These are phyloP conservation scores for Formica aserva DNA, from an alignment of 2,888 invertebrate species.

Conservation along the genomic window DNA sequence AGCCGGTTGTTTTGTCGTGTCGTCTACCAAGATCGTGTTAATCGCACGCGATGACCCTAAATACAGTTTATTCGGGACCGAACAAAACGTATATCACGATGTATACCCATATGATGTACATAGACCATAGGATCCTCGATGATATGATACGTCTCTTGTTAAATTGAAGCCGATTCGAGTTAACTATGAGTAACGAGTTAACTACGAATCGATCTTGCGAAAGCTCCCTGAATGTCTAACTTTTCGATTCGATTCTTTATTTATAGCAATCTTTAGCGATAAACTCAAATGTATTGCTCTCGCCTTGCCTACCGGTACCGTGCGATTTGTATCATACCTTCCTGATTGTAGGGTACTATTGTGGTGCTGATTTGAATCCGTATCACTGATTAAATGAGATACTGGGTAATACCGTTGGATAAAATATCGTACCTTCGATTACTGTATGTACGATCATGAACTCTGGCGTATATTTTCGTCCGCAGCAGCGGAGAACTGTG, in stretches of 20 bases:
- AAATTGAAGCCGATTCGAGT: not conserved
- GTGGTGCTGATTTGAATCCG: constrained; percentile 2
- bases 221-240: not conserved
- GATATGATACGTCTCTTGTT: not conserved
- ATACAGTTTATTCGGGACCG: not conserved
- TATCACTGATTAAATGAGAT: not conserved
- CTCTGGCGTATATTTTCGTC: not conserved
- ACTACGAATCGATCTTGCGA: constrained; percentile 28
- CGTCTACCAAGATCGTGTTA: constrained; percentile 12
- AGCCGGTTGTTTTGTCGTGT: not conserved
- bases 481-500: not conserved
- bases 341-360: not conserved
- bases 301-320: not conserved
- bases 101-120: not conserved
- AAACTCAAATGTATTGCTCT: not conserved
- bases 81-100: not conserved
- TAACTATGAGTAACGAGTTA: constrained; percentile 6
- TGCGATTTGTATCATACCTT: constrained; percentile 16
- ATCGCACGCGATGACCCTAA: constrained; percentile 24
- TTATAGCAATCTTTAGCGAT: constrained; percentile 27
- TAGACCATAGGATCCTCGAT: not conserved
- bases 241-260: constrained; percentile 21
- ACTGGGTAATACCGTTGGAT: not conserved
- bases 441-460: not conserved
- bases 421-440: constrained; percentile 21